Evolutionary conservation across 2,113 vertebrate species (phyloP).

Genomic region (Perca fluviatilis): DNA sequence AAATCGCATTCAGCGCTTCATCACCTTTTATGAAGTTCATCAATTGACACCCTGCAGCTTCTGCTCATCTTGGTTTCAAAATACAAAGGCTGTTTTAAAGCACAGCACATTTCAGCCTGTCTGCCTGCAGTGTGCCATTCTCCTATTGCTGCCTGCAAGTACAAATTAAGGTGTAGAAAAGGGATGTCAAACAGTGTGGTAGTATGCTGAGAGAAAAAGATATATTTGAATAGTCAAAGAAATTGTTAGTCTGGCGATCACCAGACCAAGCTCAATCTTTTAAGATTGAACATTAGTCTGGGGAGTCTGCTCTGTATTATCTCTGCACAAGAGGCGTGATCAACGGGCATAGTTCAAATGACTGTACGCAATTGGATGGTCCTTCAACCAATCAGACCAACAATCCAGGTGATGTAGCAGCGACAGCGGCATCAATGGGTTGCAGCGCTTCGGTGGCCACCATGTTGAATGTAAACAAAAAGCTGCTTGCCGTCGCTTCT

Average conservation of each 20-base stretch:
- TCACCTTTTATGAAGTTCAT: conserved; percentile 55
- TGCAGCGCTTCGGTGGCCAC: too few relatives aligned
- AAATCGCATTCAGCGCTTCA: conserved; percentile 46
- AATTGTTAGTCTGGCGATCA: background rate
- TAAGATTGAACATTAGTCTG: too few relatives aligned
- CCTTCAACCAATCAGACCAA: too few relatives aligned
- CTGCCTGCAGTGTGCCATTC: background rate
- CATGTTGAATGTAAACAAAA: too few relatives aligned
- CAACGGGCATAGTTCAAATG: too few relatives aligned
- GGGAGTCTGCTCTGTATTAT: too few relatives aligned
- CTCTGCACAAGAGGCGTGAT: too few relatives aligned
- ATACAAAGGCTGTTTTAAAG: conserved; percentile 36
- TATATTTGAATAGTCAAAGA: conserved; percentile 20
- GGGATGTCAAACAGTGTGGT: conserved; percentile 39
- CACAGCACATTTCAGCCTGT: conserved; percentile 12
- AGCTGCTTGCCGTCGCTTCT: too few relatives aligned
- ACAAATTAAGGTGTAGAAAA: conserved; percentile 39
- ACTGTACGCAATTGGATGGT: too few relatives aligned
- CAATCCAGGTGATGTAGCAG: too few relatives aligned
- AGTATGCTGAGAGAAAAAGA: conserved; percentile 21
- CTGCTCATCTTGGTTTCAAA: conserved; percentile 32
- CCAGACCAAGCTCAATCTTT: too few relatives aligned
- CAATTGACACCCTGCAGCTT: conserved; percentile 42
- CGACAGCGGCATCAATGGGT: too few relatives aligned
- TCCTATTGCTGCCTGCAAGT: conserved; percentile 24